Evolutionary conservation across 2,113 vertebrate species (phyloP).

Genomic region (Blennius ocellaris): DNA sequence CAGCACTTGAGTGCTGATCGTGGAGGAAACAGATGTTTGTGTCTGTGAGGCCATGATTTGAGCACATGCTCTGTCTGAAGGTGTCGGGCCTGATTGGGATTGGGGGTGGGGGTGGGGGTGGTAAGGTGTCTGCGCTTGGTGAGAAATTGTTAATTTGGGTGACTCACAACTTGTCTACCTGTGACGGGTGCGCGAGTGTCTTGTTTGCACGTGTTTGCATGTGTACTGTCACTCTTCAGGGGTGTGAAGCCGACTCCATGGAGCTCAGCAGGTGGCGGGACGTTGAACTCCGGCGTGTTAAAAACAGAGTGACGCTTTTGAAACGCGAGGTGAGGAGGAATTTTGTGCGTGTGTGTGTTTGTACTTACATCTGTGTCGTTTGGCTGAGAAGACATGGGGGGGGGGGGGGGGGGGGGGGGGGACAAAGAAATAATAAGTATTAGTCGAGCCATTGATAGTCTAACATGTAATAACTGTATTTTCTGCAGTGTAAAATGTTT

Average conservation of each 20-base stretch:
- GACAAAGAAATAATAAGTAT: slow-evolving; percentile 23
- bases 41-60: background rate
- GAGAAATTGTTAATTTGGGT: slow-evolving; percentile 38
- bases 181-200: slow-evolving; percentile 8
- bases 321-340: slow-evolving; percentile 15
- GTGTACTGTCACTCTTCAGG: background rate
- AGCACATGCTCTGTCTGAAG: slow-evolving; percentile 19
- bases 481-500: slow-evolving; percentile 2
- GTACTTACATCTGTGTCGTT: slow-evolving; percentile 79
- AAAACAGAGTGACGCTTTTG: slow-evolving; percentile 11
- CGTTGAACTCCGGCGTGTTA: slow-evolving; percentile 22
- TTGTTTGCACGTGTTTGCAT: slow-evolving; percentile 30
- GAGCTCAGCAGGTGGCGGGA: slow-evolving; percentile 44
- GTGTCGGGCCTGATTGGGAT: slow-evolving; percentile 21
- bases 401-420: slow-evolving; percentile 23
- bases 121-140: slow-evolving; percentile 11
- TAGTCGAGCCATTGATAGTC: slow-evolving; percentile 48
- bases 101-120: background rate
- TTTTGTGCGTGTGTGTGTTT: slow-evolving; percentile 2
- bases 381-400: slow-evolving; percentile 51
- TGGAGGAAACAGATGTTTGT: slow-evolving; percentile 12
- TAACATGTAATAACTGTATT: too few species aligned
- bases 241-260: slow-evolving; percentile 56
- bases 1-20: background rate
- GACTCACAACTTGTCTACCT: slow-evolving; percentile 24